phyloP scores from a whole-genome alignment of 1,140 invertebrate species.

The Musca domestica region DNA sequence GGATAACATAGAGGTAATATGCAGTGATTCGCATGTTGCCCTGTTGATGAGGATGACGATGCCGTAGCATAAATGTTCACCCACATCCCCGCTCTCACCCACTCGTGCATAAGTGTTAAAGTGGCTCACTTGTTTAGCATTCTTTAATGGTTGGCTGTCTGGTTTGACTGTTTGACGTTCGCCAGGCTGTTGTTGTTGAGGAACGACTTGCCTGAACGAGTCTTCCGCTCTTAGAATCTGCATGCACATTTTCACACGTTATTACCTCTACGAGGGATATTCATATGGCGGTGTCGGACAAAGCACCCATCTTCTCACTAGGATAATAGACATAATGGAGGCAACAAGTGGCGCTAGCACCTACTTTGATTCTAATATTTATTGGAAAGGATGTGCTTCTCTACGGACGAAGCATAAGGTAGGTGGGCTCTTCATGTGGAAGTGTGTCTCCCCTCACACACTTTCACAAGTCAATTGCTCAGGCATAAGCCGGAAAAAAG shows the following conservation, averaged over 20 bases:
- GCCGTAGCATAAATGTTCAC: not conserved
- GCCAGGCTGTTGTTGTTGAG: too few species aligned
- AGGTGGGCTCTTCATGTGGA: too few species aligned
- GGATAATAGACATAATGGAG: slow-evolving; percentile 8
- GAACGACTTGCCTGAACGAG: not conserved
- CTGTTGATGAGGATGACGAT: not conserved
- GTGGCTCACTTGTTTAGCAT: slow-evolving; percentile 5
- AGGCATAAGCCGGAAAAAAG: too few species aligned
- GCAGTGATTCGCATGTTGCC: not conserved
- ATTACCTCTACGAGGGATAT: not conserved
- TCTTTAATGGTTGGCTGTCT: not conserved
- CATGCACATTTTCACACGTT: slow-evolving; percentile 10
- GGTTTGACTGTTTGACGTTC: not conserved
- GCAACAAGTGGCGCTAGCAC: slow-evolving; percentile 12
- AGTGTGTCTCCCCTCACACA: too few species aligned
- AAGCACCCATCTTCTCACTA: not conserved
- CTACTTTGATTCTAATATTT: not conserved
- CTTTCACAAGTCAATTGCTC: too few species aligned
- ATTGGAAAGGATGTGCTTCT: too few species aligned
- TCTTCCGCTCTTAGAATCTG: not conserved
- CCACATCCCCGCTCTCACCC: slow-evolving; percentile 28
- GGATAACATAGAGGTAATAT: too few species aligned
- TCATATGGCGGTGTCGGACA: not conserved
- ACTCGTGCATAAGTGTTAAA: slow-evolving; percentile 22
- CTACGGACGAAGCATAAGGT: too few species aligned